phyloP scores from a whole-genome alignment of 2,113 vertebrate species.

The Gobius niger region DNA sequence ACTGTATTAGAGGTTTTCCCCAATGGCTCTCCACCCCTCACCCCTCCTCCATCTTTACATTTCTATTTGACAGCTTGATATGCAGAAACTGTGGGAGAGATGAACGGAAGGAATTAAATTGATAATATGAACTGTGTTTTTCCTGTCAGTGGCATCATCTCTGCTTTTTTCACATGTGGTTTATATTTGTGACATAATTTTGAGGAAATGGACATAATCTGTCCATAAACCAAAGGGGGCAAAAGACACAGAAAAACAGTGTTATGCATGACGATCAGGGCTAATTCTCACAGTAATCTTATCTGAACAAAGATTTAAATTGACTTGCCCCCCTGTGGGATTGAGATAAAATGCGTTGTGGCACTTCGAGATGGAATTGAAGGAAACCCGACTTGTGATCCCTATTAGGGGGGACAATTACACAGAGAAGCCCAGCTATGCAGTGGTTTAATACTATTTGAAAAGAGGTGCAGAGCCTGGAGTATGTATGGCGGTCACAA shows the following conservation, averaged over 20 bases:
- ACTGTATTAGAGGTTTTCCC: constrained; percentile 29
- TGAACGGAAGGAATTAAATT: constrained; percentile 54
- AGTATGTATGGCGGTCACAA: constrained; percentile 7
- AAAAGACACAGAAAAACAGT: constrained; percentile 25
- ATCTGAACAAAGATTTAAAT: constrained; percentile 40
- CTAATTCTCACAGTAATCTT: constrained; percentile 32
- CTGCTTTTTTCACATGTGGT: constrained; percentile 55
- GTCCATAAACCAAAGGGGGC: constrained; percentile 24
- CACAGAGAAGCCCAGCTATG: constrained; percentile 5
- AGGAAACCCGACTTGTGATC: constrained; percentile 36
- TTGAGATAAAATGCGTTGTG: constrained; percentile 17
- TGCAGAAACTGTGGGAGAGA: constrained; percentile 56
- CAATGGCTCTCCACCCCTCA: constrained; percentile 10
- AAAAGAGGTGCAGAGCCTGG: constrained; percentile 13
- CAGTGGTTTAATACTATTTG: constrained; percentile 28
- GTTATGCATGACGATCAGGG: constrained; percentile 38
- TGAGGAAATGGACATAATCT: constrained; percentile 35
- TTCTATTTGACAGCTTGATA: constrained; percentile 61
- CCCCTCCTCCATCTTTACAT: constrained; percentile 26
- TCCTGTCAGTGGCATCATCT: constrained; percentile 51
- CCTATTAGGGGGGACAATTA: constrained; percentile 48
- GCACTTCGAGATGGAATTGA: constrained; percentile 24
- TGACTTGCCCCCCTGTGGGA: constrained; percentile 23
- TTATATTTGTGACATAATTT: constrained; percentile 59
- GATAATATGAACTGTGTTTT: constrained; percentile 69